Evolutionary conservation across 2,113 vertebrate genomes (phyloP).

Genomic region (Stegastes partitus): DNA sequence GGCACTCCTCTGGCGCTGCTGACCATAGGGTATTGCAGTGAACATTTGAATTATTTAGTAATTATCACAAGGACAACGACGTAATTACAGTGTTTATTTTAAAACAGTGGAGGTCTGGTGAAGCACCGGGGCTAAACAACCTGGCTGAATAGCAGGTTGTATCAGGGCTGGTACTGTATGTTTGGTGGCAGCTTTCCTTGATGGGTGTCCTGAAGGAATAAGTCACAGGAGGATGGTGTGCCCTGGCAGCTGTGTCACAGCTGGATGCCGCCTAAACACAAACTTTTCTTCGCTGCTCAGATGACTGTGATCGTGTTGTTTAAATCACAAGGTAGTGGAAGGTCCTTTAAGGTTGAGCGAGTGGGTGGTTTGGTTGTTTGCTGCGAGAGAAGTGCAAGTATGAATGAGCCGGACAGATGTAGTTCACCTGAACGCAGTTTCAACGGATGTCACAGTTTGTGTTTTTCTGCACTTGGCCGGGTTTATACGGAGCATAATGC

Average conservation of each 20-base stretch:
- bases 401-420: not conserved
- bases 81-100: constrained; percentile 17
- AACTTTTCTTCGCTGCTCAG: not conserved
- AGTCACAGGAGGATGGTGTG: not conserved
- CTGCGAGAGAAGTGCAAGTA: not conserved
- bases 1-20: constrained; percentile 11
- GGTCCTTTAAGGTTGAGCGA: not conserved
- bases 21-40: constrained; percentile 5
- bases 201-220: constrained; percentile 5
- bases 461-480: not conserved
- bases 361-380: not conserved
- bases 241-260: not conserved
- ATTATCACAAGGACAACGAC: constrained; percentile 9
- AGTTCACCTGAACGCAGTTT: not conserved
- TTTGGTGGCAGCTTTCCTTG: not conserved
- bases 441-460: not conserved
- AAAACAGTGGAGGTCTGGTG: not conserved
- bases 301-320: not conserved
- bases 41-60: constrained; percentile 6
- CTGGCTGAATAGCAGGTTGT: not conserved
- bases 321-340: not conserved
- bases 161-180: not conserved
- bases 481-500: not conserved
- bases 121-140: constrained; percentile 32
- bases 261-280: not conserved